Evolutionary conservation across 2,888 invertebrate genomes (phyloP), one percentile per base, ranked within the genome.

Genomic region (Apamea epomidion): DNA sequence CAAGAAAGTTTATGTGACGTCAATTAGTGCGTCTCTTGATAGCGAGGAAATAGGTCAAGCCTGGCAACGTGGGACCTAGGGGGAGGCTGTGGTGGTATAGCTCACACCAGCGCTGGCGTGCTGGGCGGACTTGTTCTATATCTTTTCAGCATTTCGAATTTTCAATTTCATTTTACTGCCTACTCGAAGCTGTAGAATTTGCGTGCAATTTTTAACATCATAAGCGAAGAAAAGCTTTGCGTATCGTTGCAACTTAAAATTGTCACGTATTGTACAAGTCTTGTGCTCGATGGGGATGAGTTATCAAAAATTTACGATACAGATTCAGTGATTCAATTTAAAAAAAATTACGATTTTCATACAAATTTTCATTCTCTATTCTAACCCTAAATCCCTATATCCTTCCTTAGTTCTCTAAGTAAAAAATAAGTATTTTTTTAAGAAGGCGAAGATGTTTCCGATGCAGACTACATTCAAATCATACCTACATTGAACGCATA

Each of bases 41-140:
- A 83, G 69, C 80, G 68, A 48, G 79, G 60, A 90, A 90, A 80
- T 89, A 88, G 90, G 88, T 89, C 90, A 84, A 84, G 80, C 51
- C 71, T 80, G 65, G 75, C 29, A 73, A 74, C 76, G 64, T 70
- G 80, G 74, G 73, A 51, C 16, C 54, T 69, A 45, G 62, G 77
- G 62, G 81, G 84, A 64, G 62, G 62, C 68, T 76, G 81, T 32
- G 77, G 68, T 51, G 76, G 54, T n/a, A 32, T 21, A 29, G 18
- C 73, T 69, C 79, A 82, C 73, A 67, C 78, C 69, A 73, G 25
- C 45, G 32, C 68, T 70, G 73, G 58, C 68, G 21, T 81, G 75
- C 85, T 71, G 37, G 54, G n/a, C 45, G 51, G 58, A 62, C 32
- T 72, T 85, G 78, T 60, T 45, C 73, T 84, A 73, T 74, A 73